Conservation (phyloP, 1,140 invertebrate genomes). For the Limonius californicus region DNA sequence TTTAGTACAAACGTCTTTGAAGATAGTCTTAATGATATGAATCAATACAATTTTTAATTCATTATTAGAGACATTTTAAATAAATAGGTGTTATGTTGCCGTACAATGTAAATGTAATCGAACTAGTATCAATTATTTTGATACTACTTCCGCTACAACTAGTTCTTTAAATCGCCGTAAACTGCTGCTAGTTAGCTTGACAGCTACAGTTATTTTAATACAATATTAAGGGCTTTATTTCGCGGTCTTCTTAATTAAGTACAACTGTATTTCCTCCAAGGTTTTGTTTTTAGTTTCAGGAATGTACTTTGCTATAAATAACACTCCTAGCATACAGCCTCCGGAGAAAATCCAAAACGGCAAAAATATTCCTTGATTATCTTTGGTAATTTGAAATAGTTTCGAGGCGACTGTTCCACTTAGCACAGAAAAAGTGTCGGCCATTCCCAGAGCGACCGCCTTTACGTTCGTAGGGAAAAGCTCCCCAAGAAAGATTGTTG, state of each 20-base stretch:
- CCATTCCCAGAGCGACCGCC: slow-evolving; percentile 64
- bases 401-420: background rate
- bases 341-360: background rate
- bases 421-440: background rate
- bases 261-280: slow-evolving; percentile 32
- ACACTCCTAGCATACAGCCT: slow-evolving; percentile 37
- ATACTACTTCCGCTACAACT: too few relatives aligned
- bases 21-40: too few relatives aligned
- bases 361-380: background rate
- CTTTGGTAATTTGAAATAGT: background rate
- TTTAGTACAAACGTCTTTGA: too few relatives aligned
- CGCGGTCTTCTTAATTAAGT: background rate
- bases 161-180: too few relatives aligned
- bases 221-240: background rate
- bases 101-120: too few relatives aligned
- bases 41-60: too few relatives aligned
- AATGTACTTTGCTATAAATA: background rate
- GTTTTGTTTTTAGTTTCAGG: slow-evolving; percentile 11
- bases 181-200: background rate
- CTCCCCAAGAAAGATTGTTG: slow-evolving; percentile 69
- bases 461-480: slow-evolving; percentile 69
- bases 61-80: too few relatives aligned
- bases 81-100: too few relatives aligned
- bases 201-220: background rate
- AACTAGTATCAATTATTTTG: too few relatives aligned